Evolutionary conservation across 2,113 vertebrate genomes (phyloP), one percentile per base, ranked within the genome.

Genomic region (Phoenicopterus ruber): DNA sequence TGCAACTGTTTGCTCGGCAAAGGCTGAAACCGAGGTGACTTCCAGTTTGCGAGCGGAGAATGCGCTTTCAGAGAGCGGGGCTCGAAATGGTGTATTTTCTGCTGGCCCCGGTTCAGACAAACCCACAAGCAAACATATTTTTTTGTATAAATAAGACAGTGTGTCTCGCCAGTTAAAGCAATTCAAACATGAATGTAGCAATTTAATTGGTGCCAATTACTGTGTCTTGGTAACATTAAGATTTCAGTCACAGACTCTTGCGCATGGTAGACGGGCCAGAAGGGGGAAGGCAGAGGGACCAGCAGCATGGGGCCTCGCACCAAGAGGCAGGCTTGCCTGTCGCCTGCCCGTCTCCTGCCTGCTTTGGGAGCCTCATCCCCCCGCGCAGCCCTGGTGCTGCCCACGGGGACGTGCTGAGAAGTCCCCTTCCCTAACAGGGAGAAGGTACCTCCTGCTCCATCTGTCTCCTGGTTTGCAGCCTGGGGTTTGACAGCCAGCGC

Each of bases 171-270:
- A 98, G 97, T 96, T 96, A 96, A 98, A 98, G 97, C 97, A 97
- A 96, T 97, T 98, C 97, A 95, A 97, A 98, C 97, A 98, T 98
- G 98, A 98, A 98, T 97, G 98, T 97, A 98, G 97, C 97, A 95
- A 97, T 98, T 98, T 98, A 98, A 97, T 96, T 96, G 94, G 96
- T 98, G 98, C 98, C 98, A 98, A 97, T 97, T 96, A 82, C 97
- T 95, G 96, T 86, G 91, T 91, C 96, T 97, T 32, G 20, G 96
- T 94, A 96, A 94, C 94, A 96, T 98, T 97, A 97, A 96, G 96
- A 97, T 97, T 97, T 97, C 96, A 97, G 97, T 97, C 97, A 97
- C 95, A 96, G 86, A 44, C 87, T 87, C 91, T 55, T 70, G 70
- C 1, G 12, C 86, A 5, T 36, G 86, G 96, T 61, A 61, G 91